Base-by-base conservation (phyloP, 1,140 invertebrate genomes). In the Andricus grossulariae region DNA sequence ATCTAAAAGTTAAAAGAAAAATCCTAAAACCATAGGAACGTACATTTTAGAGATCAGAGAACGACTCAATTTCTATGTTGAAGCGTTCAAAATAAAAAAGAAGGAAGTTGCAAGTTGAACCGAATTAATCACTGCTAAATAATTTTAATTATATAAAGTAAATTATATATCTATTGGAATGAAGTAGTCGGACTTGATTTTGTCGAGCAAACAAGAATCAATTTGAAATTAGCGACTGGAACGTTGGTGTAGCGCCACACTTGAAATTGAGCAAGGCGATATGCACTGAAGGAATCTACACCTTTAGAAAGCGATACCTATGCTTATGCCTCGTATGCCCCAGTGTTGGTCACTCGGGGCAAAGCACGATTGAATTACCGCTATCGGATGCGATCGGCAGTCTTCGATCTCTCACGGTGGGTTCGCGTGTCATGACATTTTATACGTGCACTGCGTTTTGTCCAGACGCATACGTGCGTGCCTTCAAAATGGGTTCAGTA, bases 361-460 rank as follows among this genome's bases (percentile, higher is more conserved):
- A 70, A 76, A 72, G 57, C 72, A 76, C 74, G 79, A 81, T 81
- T 76, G 76, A 78, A 76, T 81, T 78, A 78, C 80, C 74, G 76
- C 76, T 81, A 81, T 81, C 80, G 72, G 51, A 78, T 81, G 76
- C 77, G 77, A 81, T 81, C 80, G 74, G 66, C 78, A 79, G 80
- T 79, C 74, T 77, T 77, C 77, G 74, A 79, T 79, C 80, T 73
- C 77, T 77, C 77, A 32, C 66, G 60, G 49, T 70, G 72, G 72
- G 74, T 73, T 79, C 75, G 80, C 76, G 80, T 81, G 80, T 77
- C 77, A 73, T 70, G 71, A 82, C 77, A 82, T 79, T 72, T 77
- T 77, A 80, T 80, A 80, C 79, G 73, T 76, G 75, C 50, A 71
- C 75, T 76, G 25, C 71, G 76, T 80, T 73, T 75, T 76, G 73